phyloP scores from a whole-genome alignment of 2,888 invertebrate species.

The Apocheima hispidaria region DNA sequence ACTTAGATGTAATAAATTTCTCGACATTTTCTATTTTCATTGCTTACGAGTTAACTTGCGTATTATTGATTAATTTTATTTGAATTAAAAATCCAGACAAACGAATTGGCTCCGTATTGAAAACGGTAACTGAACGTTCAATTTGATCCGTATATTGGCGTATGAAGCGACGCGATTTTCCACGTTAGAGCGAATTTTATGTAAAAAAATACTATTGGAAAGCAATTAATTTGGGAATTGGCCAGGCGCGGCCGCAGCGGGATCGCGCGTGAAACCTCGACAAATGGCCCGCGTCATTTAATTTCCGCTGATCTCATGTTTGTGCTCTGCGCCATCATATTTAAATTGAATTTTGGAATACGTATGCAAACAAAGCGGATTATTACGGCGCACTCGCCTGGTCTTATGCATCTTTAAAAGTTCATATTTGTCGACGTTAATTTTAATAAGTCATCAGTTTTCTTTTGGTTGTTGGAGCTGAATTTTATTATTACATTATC shows the following conservation, averaged over 20 bases:
- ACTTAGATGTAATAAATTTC: background rate
- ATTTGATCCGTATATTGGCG: constrained; percentile 42
- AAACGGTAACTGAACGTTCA: constrained; percentile 28
- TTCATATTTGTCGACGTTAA: constrained; percentile 51
- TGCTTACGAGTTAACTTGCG: background rate
- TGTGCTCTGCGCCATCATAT: constrained; percentile 79
- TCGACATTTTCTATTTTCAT: background rate
- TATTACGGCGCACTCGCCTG: constrained; percentile 60
- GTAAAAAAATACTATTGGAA: constrained; percentile 75
- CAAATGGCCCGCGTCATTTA: constrained; percentile 81
- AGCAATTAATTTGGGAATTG: constrained; percentile 80
- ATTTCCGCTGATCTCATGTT: constrained; percentile 83
- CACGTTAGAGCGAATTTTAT: constrained; percentile 56
- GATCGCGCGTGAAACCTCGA: constrained; percentile 65
- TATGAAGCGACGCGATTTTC: constrained; percentile 40
- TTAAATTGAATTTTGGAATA: constrained; percentile 82
- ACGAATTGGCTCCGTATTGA: constrained; percentile 16
- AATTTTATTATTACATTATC: too few species aligned
- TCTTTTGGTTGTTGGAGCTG: too few species aligned
- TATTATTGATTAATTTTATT: constrained; percentile 9
- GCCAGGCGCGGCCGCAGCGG: constrained; percentile 54
- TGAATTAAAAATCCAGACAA: constrained; percentile 21
- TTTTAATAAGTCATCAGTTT: constrained; percentile 50
- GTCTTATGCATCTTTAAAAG: constrained; percentile 67
- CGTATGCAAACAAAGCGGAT: constrained; percentile 69